Base-by-base conservation (phyloP, 2,113 vertebrate genomes). In the Etia nguti region DNA sequence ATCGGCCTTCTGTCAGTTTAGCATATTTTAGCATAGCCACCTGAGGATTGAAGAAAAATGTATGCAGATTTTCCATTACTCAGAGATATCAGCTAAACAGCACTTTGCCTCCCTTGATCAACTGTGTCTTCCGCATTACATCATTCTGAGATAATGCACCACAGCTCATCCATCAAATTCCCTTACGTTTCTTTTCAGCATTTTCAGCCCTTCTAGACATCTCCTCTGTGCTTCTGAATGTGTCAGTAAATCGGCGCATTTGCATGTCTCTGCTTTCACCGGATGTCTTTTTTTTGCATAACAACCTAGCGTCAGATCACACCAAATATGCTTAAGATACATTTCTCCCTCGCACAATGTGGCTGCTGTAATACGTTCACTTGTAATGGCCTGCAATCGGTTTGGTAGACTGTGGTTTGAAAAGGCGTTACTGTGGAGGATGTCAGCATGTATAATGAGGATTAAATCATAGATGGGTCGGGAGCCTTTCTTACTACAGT, bases 381-480 rank as follows among this genome's bases (percentile, higher is more conserved):
- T 86, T 88, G 81, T 93, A 92, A 92, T 92, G 89, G 91, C 81
- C 90, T 59, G 52, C 75, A 85, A 89, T 92, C 57, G 81, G 62
- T 89, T 86, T 83, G 70, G 75, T 83, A 87, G 84, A 86, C 84
- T 41, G 84, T 29, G 89, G 89, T 82, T 92, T 80, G 82, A 85
- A 84, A 54, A 34, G 18, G 55, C 57, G 79, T 29, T 11, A n/a
- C 84, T 85, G 85, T 80, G 84, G 89, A 88, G 85, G 81, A 89
- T 88, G 90, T 56, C 41, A 16, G 83, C 83, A 65, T 90, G 89
- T 26, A 83, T 90, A 93, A 94, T 92, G 82, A 87, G 91, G 92
- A 95, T 95, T 94, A 91, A 93, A 91, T 93, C 91, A 87, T 50
- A 70, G 84, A 89, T 75, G 70, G 85, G 82, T 90, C 13, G n/a